A percentile compares a stretch with the other conserved stretches of the same genome.
phyloP scores from a whole-genome alignment of 2,888 invertebrate species.

The Dasysyrphus albostriatus region DNA sequence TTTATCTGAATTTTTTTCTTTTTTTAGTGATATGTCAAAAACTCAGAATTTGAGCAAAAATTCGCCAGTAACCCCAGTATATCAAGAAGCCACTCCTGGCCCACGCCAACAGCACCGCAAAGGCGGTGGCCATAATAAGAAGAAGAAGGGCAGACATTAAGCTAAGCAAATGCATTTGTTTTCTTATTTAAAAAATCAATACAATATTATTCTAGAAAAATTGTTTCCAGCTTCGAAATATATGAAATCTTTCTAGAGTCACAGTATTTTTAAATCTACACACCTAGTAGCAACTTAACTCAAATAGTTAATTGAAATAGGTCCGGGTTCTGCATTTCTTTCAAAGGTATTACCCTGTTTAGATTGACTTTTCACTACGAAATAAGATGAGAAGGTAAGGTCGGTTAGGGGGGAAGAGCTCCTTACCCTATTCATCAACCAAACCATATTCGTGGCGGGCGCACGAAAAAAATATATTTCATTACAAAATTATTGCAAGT shows the following conservation, averaged over 20 bases:
- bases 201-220: slow-evolving; percentile 9
- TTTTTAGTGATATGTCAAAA: slow-evolving; percentile 88
- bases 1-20: slow-evolving; percentile 13
- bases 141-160: slow-evolving; percentile 85
- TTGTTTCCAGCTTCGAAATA: neutral
- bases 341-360: too few relatives aligned
- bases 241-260: neutral
- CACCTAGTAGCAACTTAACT: too few relatives aligned
- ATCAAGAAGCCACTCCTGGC: slow-evolving; percentile 85
- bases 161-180: slow-evolving; percentile 24
- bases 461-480: too few relatives aligned
- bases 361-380: too few relatives aligned
- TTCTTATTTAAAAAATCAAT: slow-evolving; percentile 14
- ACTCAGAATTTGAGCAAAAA: slow-evolving; percentile 85
- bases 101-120: slow-evolving; percentile 90
- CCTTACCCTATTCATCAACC: too few relatives aligned
- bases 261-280: neutral
- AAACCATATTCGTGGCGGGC: too few relatives aligned
- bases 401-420: too few relatives aligned
- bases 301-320: too few relatives aligned
- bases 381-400: too few relatives aligned
- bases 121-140: slow-evolving; percentile 90
- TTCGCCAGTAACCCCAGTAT: slow-evolving; percentile 86
- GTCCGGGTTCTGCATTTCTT: too few relatives aligned
- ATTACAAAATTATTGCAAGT: too few relatives aligned